Base-by-base conservation (phyloP, 2,797 vertebrate species). In the Cryptoprocta ferox region DNA sequence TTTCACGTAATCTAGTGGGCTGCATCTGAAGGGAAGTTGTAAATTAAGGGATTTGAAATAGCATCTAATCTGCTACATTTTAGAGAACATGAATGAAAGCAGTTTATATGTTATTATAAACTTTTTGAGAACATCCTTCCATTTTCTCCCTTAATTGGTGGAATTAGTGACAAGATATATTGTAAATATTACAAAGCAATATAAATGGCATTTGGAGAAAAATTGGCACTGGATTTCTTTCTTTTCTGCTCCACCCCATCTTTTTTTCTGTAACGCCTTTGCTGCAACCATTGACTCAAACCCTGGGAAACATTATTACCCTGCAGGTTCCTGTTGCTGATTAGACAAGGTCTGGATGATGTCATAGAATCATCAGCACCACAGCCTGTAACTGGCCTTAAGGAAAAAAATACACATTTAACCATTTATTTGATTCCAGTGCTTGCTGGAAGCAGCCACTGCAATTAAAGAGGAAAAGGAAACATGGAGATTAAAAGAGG, bases 1-100 rank as follows among this genome's bases (percentile, higher is more conserved):
- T 92, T 98, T 98, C 97, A 24, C 71, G 88, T 94, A 93, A 94
- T 96, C 56, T 96, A 96, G 24, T 4, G n/a, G 75, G 76, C 83
- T 97, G 75, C 53, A 96, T 98, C 56, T 97, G 83, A 94, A 94
- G 76, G 1, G 26, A 98, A 79, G n/a, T 73, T 92, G 37, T 48
- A 16, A 80, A 42, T 96, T 70, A 97, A 98, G 96, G 70, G 37
- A 96, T 97, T 95, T 97, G 94, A 56, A 95, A 70, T 39, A 6
- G 45, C 53, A 39, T 59, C 12, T 8, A 53, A 78, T 80, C 81
- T 87, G 45, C 42, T 66, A 35, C 12, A 39, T 32, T 88, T 94
- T 66, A 89, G 19, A 83, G 37, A 93, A 63, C 85, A 56, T 66
- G 42, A 86, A 12, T 2, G 87, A 86, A 9, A 94, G 6, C 14